Conservation (phyloP, 2,113 vertebrate genomes). For the Megaceryle maxima region DNA sequence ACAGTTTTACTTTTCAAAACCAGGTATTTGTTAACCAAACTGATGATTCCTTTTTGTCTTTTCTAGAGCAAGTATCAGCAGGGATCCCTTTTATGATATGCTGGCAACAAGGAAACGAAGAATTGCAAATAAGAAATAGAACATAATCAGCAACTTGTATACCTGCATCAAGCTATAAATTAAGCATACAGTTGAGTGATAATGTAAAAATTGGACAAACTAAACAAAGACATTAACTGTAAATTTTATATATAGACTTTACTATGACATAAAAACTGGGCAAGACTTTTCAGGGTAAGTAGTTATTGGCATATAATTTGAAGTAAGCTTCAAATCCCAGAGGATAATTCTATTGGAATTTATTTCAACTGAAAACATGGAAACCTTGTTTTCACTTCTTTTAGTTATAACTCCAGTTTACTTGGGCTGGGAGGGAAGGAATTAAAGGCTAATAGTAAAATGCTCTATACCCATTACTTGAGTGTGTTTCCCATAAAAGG, state of each 20-base stretch:
- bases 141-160: not conserved
- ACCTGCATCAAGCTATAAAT: not conserved
- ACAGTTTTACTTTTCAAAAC: not conserved
- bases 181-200: not conserved
- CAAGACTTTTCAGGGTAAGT: not conserved
- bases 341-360: not conserved
- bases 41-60: not conserved
- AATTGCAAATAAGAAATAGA: slow-evolving; percentile 95
- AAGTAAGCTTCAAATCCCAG: not conserved
- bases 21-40: not conserved
- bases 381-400: not conserved
- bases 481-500: not conserved
- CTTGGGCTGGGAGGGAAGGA: not conserved
- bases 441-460: not conserved
- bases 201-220: not conserved
- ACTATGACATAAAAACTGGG: not conserved
- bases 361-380: not conserved
- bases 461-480: not conserved
- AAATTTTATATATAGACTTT: not conserved
- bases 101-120: slow-evolving; percentile 94
- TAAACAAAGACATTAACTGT: not conserved
- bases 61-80: slow-evolving; percentile 96
- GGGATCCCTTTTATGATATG: slow-evolving; percentile 99
- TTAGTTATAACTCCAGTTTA: not conserved
- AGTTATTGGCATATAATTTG: not conserved